phyloP scores from a whole-genome alignment of 1,140 invertebrate genomes.

The Drosophila bocki region DNA sequence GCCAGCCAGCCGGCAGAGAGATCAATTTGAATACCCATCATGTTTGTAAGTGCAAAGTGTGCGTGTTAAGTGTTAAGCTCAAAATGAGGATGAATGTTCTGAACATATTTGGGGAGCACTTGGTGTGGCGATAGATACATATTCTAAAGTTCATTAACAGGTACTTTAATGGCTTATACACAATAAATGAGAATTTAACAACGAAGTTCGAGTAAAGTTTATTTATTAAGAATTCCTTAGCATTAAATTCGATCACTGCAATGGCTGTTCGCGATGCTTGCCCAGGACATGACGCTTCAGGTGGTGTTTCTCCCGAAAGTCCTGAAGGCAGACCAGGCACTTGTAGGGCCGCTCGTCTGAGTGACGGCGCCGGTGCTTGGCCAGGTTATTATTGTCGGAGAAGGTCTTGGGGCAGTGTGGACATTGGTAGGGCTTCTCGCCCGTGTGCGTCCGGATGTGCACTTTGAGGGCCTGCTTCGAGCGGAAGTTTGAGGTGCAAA shows the following conservation, averaged over 20 bases:
- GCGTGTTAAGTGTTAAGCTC: constrained; percentile 55
- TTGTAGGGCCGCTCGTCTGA: constrained; percentile 28
- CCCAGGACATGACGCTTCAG: constrained; percentile 27
- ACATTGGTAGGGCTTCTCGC: constrained; percentile 38
- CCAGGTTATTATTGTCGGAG: constrained; percentile 29
- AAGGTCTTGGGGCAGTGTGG: constrained; percentile 21
- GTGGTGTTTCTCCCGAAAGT: constrained; percentile 36
- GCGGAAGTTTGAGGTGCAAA: constrained; percentile 19
- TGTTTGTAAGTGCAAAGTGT: constrained; percentile 58
- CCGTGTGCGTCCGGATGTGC: constrained; percentile 25
- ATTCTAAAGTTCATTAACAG: constrained; percentile 68
- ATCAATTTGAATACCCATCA: constrained; percentile 41
- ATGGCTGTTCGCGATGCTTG: constrained; percentile 20
- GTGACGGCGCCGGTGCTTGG: constrained; percentile 36
- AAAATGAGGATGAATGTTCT: constrained; percentile 67
- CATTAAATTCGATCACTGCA: constrained; percentile 6
- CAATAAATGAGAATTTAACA: constrained; percentile 70
- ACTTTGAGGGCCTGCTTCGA: constrained; percentile 11
- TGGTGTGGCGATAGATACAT: constrained; percentile 67
- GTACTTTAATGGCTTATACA: constrained; percentile 69
- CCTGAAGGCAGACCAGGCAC: constrained; percentile 11
- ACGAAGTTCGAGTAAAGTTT: constrained; percentile 15
- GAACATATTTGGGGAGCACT: constrained; percentile 67
- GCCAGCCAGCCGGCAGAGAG: constrained; percentile 5
- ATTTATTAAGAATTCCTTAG: background rate